A percentile compares a stretch with the other conserved stretches of the same genome.
phyloP scores from a whole-genome alignment of 2,888 invertebrate genomes.

The Doris montereyensis region DNA sequence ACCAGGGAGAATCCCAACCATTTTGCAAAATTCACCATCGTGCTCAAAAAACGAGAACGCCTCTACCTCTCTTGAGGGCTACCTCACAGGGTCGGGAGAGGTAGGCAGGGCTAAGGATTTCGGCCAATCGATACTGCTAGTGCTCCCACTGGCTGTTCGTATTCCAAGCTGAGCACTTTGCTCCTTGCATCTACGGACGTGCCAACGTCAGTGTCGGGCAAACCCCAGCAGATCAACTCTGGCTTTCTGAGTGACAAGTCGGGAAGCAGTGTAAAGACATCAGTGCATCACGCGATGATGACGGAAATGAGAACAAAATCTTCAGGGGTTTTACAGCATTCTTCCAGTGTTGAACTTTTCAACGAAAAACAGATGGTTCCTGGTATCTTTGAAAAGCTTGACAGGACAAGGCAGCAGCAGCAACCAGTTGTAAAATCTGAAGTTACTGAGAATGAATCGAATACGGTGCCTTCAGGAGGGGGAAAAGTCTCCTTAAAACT shows the following conservation, averaged over 20 bases:
- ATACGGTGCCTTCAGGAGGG: background rate
- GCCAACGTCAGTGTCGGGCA: background rate
- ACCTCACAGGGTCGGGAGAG: conserved; percentile 63
- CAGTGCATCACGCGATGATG: conserved; percentile 1
- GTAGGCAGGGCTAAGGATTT: conserved; percentile 61
- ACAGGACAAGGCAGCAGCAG: conserved; percentile 42
- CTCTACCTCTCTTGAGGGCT: conserved; percentile 68
- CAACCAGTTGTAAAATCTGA: conserved; percentile 25
- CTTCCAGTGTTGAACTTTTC: conserved; percentile 25
- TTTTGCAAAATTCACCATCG: conserved; percentile 44
- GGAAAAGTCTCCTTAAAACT: conserved; percentile 36
- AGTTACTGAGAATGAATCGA: conserved; percentile 7
- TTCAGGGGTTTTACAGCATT: conserved; percentile 23
- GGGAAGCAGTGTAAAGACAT: background rate
- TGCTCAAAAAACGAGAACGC: conserved; percentile 67
- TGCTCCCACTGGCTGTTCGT: conserved; percentile 22
- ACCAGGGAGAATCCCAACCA: conserved; percentile 39
- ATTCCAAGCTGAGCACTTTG: conserved; percentile 37
- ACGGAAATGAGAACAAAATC: conserved; percentile 33
- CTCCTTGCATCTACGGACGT: conserved; percentile 39
- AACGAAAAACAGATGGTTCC: conserved; percentile 40
- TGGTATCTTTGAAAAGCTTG: conserved; percentile 50
- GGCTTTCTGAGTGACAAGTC: conserved; percentile 36
- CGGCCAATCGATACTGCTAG: conserved; percentile 38
- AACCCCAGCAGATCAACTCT: conserved; percentile 44